A percentile compares a stretch with the other conserved stretches of the same genome.
phyloP scores from a whole-genome alignment of 2,797 vertebrate species.

The Etheostoma nigrum region DNA sequence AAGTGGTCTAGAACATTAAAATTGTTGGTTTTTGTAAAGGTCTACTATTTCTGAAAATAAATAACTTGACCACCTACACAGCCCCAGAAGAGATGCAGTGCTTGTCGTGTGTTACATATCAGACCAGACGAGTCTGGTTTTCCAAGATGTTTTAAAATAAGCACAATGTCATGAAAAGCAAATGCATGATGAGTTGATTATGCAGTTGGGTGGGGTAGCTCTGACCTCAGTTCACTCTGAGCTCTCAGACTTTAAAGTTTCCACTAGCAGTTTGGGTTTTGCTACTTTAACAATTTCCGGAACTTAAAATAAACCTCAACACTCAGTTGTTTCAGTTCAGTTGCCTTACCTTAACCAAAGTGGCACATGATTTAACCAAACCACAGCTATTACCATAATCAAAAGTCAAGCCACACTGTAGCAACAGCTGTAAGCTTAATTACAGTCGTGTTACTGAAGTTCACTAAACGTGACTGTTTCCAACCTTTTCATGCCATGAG shows the following conservation, averaged over 20 bases:
- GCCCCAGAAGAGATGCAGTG: slow-evolving; percentile 8
- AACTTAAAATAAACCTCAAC: slow-evolving; percentile 31
- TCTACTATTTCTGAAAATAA: slow-evolving; percentile 14
- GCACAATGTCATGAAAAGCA: slow-evolving; percentile 45
- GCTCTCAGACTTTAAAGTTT: slow-evolving; percentile 19
- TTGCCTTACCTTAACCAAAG: slow-evolving; percentile 20
- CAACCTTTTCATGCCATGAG: background rate
- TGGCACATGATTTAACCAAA: background rate
- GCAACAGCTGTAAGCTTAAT: slow-evolving; percentile 1
- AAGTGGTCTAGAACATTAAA: slow-evolving; percentile 2
- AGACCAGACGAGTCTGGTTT: slow-evolving; percentile 37
- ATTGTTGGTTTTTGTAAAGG: background rate
- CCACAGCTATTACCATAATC: slow-evolving; percentile 10
- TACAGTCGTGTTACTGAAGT: background rate
- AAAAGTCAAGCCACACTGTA: background rate
- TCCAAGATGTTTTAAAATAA: slow-evolving; percentile 50
- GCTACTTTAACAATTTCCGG: slow-evolving; percentile 12
- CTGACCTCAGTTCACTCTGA: slow-evolving; percentile 24
- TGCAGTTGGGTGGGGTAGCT: slow-evolving; percentile 3
- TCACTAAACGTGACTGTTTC: background rate
- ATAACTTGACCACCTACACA: slow-evolving; percentile 18
- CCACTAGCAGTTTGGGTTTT: slow-evolving; percentile 14
- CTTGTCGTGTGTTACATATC: slow-evolving; percentile 11
- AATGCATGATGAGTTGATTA: slow-evolving; percentile 47
- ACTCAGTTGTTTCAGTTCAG: slow-evolving; percentile 29